Percentiles rank a stretch among this genome's conserved stretches.
These are phyloP conservation scores for Mamestra configurata DNA, from an alignment of 1,140 invertebrate species.

Conservation along the genomic window DNA sequence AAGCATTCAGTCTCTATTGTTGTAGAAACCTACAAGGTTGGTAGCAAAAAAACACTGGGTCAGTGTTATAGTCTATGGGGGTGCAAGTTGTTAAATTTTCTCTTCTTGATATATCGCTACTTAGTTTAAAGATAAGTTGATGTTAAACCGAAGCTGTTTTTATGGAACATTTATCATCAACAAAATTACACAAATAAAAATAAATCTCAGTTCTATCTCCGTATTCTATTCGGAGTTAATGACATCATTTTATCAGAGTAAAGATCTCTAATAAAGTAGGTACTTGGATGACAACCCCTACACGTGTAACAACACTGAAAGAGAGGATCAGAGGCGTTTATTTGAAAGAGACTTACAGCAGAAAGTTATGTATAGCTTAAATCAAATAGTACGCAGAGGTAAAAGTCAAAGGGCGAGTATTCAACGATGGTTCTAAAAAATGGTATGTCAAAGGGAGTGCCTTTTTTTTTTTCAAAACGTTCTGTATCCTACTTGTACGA, in stretches of 20 bases:
- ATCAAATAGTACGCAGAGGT: background rate
- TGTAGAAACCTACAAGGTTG: conserved; percentile 52
- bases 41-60: too few relatives aligned
- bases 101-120: too few relatives aligned
- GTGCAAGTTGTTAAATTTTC: too few relatives aligned
- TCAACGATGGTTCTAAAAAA: background rate
- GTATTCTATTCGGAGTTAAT: too few relatives aligned
- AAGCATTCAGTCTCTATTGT: conserved; percentile 74
- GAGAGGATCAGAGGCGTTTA: background rate
- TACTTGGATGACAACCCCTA: too few relatives aligned
- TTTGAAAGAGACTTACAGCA: background rate
- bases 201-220: too few relatives aligned
- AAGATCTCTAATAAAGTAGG: background rate
- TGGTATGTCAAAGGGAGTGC: background rate
- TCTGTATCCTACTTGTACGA: background rate
- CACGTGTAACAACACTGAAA: conserved; percentile 51
- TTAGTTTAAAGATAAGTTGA: too few relatives aligned
- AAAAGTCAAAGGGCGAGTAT: conserved; percentile 14
- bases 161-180: too few relatives aligned
- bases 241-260: too few relatives aligned
- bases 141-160: too few relatives aligned
- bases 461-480: background rate
- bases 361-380: conserved; percentile 13
- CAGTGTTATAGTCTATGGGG: too few relatives aligned
- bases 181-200: too few relatives aligned